These are phyloP conservation scores for Luffia ferchaultella DNA, from an alignment of 2,888 invertebrate species.

Conservation along the genomic window DNA sequence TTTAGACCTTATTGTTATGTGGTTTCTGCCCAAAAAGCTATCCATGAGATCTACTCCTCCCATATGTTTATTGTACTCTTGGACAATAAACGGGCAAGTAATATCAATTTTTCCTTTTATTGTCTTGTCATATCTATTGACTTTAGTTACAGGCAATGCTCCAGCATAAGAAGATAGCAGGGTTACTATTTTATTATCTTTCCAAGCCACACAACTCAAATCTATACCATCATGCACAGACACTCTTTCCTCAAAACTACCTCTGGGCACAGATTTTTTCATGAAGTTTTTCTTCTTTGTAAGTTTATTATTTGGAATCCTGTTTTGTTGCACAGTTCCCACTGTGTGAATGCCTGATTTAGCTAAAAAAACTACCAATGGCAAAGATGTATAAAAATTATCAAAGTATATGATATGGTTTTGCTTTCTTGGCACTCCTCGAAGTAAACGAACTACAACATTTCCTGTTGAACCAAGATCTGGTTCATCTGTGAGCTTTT, in stretches of 20 bases:
- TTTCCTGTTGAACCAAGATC: constrained; percentile 20
- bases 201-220: constrained; percentile 26
- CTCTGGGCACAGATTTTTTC: constrained; percentile 12
- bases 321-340: constrained; percentile 15
- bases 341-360: constrained; percentile 13
- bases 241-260: constrained; percentile 11
- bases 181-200: constrained; percentile 25
- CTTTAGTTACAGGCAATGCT: constrained; percentile 23
- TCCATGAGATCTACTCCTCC: constrained; percentile 30
- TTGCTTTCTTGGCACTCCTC: constrained; percentile 14
- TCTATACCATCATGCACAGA: constrained; percentile 19
- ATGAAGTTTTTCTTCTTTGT: constrained; percentile 13
- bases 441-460: constrained; percentile 17
- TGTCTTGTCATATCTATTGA: constrained; percentile 24
- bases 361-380: constrained; percentile 12
- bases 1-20: constrained; percentile 24
- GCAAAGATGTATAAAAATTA: constrained; percentile 15
- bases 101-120: constrained; percentile 25
- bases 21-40: constrained; percentile 25
- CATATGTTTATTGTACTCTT: constrained; percentile 31
- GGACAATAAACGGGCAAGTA: constrained; percentile 26
- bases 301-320: constrained; percentile 14
- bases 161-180: constrained; percentile 22
- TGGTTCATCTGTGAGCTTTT: constrained; percentile 19
- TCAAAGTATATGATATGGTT: constrained; percentile 17